These are phyloP conservation scores for Timandra comae DNA, from an alignment of 2,888 invertebrate species.

Conservation along the genomic window DNA sequence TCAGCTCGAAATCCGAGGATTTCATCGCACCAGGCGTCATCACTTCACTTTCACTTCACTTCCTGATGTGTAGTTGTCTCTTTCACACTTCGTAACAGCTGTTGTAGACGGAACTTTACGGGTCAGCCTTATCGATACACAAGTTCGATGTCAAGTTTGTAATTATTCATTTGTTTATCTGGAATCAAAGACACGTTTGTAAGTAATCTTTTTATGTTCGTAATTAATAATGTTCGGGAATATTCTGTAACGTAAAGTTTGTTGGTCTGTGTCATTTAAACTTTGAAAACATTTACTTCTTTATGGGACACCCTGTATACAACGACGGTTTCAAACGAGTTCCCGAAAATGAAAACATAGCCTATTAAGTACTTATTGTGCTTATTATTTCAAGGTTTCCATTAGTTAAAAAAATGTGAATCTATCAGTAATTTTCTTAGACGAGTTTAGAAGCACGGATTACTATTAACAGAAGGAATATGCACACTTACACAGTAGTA, in stretches of 20 bases:
- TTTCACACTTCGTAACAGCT: conserved; percentile 8
- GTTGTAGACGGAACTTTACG: conserved; percentile 1
- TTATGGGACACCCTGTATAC: too few relatives aligned
- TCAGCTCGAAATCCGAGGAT: conserved; percentile 32
- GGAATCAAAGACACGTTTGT: conserved; percentile 1
- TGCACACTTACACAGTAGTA: too few relatives aligned
- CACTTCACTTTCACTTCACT: conserved; percentile 26
- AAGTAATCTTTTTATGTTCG: too few relatives aligned
- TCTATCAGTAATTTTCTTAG: too few relatives aligned
- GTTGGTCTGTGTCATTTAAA: too few relatives aligned
- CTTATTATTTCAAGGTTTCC: not conserved
- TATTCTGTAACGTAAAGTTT: too few relatives aligned
- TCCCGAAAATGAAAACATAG: too few relatives aligned
- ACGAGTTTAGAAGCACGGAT: too few relatives aligned
- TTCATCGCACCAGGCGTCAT: conserved; percentile 47
- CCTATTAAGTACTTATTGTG: not conserved
- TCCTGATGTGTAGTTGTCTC: conserved; percentile 19
- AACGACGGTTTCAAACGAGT: too few relatives aligned
- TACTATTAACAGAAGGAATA: too few relatives aligned
- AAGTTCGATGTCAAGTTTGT: conserved; percentile 8
- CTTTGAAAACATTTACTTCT: too few relatives aligned
- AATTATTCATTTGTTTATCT: conserved; percentile 11
- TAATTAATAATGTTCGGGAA: not conserved
- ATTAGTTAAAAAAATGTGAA: not conserved
- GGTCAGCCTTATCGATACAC: conserved; percentile 9